These are phyloP conservation scores for Gibbula magus DNA, from an alignment of 2,888 invertebrate genomes.

Conservation along the genomic window DNA sequence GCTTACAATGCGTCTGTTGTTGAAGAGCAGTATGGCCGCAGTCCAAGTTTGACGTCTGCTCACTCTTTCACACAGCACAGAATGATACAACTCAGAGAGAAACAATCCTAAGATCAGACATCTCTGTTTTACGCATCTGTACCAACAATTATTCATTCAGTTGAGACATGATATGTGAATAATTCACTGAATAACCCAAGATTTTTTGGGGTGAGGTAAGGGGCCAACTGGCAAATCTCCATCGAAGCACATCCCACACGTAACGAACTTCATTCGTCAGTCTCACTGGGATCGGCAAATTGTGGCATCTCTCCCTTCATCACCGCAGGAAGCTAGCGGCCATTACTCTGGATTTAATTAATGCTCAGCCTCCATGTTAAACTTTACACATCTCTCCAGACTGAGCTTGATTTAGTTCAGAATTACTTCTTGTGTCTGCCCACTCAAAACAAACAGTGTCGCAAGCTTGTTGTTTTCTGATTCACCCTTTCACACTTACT, in stretches of 20 bases:
- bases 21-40: not conserved
- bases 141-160: no score
- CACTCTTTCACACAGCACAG: no score
- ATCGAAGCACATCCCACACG: not conserved
- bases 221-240: not conserved
- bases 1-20: no score
- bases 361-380: not conserved
- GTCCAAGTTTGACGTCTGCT: not conserved
- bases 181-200: no score
- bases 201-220: not conserved
- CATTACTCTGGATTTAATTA: not conserved
- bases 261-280: not conserved
- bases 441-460: not conserved
- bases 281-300: not conserved
- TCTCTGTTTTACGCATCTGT: no score
- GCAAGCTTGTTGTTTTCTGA: not conserved
- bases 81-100: no score
- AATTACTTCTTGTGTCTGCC: not conserved
- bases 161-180: no score
- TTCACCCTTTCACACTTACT: no score
- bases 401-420: not conserved
- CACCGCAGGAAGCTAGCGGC: not conserved
- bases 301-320: not conserved
- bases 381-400: not conserved
- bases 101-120: no score